A percentile compares a stretch with the other conserved stretches of the same genome.
phyloP scores from a whole-genome alignment of 2,113 vertebrate species.

The Carettochelys insculpta region DNA sequence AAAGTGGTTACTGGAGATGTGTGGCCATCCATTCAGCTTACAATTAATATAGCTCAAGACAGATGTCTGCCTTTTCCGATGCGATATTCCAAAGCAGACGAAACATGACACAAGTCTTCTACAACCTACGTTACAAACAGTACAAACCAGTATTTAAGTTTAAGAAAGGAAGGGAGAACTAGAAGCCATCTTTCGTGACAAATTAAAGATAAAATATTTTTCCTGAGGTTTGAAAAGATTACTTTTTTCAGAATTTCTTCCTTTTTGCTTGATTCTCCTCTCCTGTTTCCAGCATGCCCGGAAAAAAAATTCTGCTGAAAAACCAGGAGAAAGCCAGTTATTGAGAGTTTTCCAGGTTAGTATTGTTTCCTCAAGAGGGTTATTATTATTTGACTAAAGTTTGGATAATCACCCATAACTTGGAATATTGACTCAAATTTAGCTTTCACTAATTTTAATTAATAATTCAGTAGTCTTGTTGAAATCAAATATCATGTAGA shows the following conservation, averaged over 20 bases:
- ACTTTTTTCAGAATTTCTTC: background rate
- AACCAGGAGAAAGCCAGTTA: background rate
- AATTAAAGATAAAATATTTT: background rate
- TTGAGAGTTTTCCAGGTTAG: constrained; percentile 18
- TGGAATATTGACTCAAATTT: background rate
- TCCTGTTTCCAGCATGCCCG: background rate
- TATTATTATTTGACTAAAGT: constrained; percentile 10
- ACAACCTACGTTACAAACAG: background rate
- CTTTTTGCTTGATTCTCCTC: background rate
- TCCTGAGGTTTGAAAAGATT: background rate
- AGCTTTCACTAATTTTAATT: background rate
- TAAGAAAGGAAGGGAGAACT: background rate
- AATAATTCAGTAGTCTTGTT: background rate
- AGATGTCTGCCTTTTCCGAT: constrained; percentile 46
- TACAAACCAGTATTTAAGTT: background rate
- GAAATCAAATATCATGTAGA: background rate
- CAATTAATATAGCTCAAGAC: constrained; percentile 67
- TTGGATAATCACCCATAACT: constrained; percentile 11
- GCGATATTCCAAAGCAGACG: background rate
- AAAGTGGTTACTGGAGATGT: constrained; percentile 49
- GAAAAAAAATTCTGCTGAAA: constrained; percentile 13
- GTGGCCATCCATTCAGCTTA: constrained; percentile 63
- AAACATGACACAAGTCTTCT: background rate
- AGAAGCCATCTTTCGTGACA: background rate
- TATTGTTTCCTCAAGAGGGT: background rate